A percentile compares a stretch with the other conserved stretches of the same genome.
phyloP scores from a whole-genome alignment of 1,140 invertebrate species.

The Hypothenemus hampei region DNA sequence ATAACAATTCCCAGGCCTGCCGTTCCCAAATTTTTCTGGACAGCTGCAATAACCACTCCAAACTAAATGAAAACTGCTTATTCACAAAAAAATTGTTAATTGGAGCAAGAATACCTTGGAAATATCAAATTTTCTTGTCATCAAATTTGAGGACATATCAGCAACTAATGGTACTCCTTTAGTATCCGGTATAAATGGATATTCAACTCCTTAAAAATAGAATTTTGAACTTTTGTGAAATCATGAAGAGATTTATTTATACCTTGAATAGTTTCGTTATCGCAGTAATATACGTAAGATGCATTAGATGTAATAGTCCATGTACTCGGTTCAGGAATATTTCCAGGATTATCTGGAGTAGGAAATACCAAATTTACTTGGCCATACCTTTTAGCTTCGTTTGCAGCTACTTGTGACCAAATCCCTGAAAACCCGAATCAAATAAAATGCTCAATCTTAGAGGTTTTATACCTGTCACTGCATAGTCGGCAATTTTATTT shows the following conservation, averaged over 20 bases:
- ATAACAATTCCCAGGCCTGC: slow-evolving; percentile 91
- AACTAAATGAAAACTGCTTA: slow-evolving; percentile 51
- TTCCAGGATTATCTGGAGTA: slow-evolving; percentile 62
- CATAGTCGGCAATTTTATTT: slow-evolving; percentile 76
- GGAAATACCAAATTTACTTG: slow-evolving; percentile 82
- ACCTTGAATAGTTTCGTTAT: slow-evolving; percentile 95
- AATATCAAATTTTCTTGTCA: slow-evolving; percentile 82
- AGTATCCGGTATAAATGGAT: slow-evolving; percentile 78
- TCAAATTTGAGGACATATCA: slow-evolving; percentile 97
- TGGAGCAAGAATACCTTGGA: slow-evolving; percentile 66
- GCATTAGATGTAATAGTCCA: slow-evolving; percentile 88
- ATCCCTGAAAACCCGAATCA: slow-evolving; percentile 46
- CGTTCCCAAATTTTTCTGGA: slow-evolving; percentile 96
- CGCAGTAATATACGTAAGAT: slow-evolving; percentile 96
- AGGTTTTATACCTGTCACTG: slow-evolving; percentile 61
- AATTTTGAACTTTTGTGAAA: neutral
- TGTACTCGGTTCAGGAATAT: slow-evolving; percentile 61
- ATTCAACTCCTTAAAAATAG: slow-evolving; percentile 63
- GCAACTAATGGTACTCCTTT: slow-evolving; percentile 83
- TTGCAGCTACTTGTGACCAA: slow-evolving; percentile 92
- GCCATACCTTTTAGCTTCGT: slow-evolving; percentile 92
- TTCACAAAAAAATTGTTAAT: neutral
- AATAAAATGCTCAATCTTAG: neutral
- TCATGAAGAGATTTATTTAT: slow-evolving; percentile 46
- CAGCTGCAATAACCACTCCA: slow-evolving; percentile 90